Base-by-base conservation (phyloP, 1,140 invertebrate genomes). In the Triops cancriformis region DNA sequence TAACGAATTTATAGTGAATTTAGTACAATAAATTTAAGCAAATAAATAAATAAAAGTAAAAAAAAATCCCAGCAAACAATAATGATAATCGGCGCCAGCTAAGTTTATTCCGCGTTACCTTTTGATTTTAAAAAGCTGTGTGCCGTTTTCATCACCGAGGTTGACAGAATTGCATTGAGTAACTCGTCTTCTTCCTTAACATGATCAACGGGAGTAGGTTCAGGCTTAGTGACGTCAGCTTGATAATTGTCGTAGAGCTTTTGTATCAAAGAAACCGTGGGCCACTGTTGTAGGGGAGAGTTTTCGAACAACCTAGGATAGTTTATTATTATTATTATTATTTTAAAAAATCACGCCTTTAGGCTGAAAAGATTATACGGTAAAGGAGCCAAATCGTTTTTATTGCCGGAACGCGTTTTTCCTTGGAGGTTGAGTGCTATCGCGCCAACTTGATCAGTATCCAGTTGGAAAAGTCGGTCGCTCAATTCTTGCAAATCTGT, bases 121-220 rank as follows among this genome's bases (percentile, higher is more conserved):
- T 93, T 91, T 28, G 88, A 84, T 75, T 89, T 88, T 26, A 95
- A 86, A 82, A 92, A 94, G 51, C 86, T 86, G 85, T 91, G 90
- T 0, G 92, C 87, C 80, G 90, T 88, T 75, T 90, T 87, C 89
- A 95, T 93, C 6, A 94, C 89, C 27, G 86, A 82, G 0, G 92
- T 94, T 42, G 87, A 84, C 86, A 93, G 87, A 23, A 94, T 87
- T 0, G 89, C 88, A 84, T 93, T 89, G 76, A 95, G 85, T 80
- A 94, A 91, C 26, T 87, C 87, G 80, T 90, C 89, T 84, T 93
- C 91, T 87, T 95, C 93, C 77, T 37, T 42, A n/a, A 12, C 28
- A 12, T 76, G 27, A 43, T 76, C 12, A 43, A 23, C 26, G 11
- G 72, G 27, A 27, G 37, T 73, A n/a, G 91, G 86, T 85, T 97